Evolutionary conservation across 2,113 vertebrate species (phyloP), one percentile per base, ranked within the genome.

Genomic region (Lates calcarifer): DNA sequence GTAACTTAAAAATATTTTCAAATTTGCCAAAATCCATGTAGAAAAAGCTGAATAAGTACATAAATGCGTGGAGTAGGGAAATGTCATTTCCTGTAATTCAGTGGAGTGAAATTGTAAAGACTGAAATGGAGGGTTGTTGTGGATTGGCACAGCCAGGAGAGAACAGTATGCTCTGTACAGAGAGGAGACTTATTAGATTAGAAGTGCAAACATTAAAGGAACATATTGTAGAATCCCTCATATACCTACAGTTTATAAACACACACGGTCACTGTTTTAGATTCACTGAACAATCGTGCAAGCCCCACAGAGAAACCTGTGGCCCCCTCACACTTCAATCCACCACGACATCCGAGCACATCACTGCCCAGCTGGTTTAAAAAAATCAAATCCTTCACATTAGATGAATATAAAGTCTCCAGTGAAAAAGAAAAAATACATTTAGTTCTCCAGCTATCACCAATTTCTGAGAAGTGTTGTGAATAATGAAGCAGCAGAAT

Each of bases 401-500:
- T 28, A 67, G 75, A 76, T 22, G 6, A 61, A 72, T 26, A 77
- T 14, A 75, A 43, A 84, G 39, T 80, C 20, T 39, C 24, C 70
- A 47, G 64, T 47, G 35, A 80, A 70, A 69, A 55, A 85, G 66
- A 77, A 10, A 41, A 61, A 39, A 80, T 78, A 84, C 56, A 87
- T 86, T 90, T 79, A 87, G 84, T 82, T 33, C 75, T 88, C 49
- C 60, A 69, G 81, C 79, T 85, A 82, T 84, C 87, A 85, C 83
- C 74, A 43, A 67, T 69, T 74, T 77, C 64, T 64, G 68, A 73
- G 65, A 57, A 10, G 49, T 18, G 58, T 39, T 74, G 62, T 93
- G 83, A 94, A 95, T 94, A 93, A 94, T 93, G 82, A 70, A 94
- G 86, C 14, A 22, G 49, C 7, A 24, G 72, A 77, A 72, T 15